A percentile compares a stretch with the other conserved stretches of the same genome.
phyloP scores from a whole-genome alignment of 2,888 invertebrate genomes.

The Brachyptera putata region DNA sequence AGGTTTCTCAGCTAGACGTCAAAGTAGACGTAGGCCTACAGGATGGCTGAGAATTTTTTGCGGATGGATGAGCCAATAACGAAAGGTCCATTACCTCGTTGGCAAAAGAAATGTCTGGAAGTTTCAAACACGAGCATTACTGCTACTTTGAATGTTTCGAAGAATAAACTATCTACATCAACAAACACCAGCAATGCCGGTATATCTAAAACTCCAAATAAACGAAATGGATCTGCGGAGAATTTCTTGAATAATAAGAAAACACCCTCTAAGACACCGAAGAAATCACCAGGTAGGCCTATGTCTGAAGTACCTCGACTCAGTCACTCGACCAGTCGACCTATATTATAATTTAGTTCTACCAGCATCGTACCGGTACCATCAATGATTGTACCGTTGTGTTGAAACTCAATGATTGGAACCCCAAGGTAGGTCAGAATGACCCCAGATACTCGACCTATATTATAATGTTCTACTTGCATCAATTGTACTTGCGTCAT shows the following conservation, averaged over 20 bases:
- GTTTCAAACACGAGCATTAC: slow-evolving; percentile 53
- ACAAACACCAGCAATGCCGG: slow-evolving; percentile 51
- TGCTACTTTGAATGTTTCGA: slow-evolving; percentile 61
- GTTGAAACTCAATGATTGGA: too few relatives aligned
- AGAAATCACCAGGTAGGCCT: slow-evolving; percentile 64
- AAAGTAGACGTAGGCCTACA: too few relatives aligned
- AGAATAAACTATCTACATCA: slow-evolving; percentile 57
- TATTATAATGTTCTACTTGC: too few relatives aligned
- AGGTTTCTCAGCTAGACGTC: too few relatives aligned
- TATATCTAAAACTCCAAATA: slow-evolving; percentile 39
- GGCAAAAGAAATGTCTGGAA: slow-evolving; percentile 69
- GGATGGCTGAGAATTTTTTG: slow-evolving; percentile 54
- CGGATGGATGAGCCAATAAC: slow-evolving; percentile 75
- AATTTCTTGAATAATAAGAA: slow-evolving; percentile 48
- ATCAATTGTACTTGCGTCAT: too few relatives aligned
- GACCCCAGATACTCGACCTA: too few relatives aligned
- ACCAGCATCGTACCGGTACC: too few relatives aligned
- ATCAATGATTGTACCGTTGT: too few relatives aligned
- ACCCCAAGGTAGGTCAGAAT: too few relatives aligned
- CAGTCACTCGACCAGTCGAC: not conserved
- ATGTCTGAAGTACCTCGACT: slow-evolving; percentile 17
- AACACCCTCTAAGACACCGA: slow-evolving; percentile 50
- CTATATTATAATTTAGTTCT: not conserved
- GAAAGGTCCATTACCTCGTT: slow-evolving; percentile 71
- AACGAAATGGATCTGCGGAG: slow-evolving; percentile 39